Conservation (phyloP, 1,140 invertebrate species). For the Apocrypta bakeri region DNA sequence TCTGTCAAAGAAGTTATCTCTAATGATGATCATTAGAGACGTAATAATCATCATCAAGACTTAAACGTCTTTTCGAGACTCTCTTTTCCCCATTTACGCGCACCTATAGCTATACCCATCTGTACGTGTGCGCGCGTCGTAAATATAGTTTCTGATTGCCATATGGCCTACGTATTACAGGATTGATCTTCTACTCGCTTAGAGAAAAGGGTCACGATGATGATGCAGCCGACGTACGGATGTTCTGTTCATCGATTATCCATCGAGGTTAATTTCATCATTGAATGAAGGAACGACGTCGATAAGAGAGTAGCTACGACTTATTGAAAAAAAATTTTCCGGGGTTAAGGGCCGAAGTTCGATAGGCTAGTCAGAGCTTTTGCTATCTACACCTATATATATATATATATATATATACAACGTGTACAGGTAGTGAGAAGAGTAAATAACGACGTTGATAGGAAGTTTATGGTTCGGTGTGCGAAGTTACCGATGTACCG, state of each 20-base stretch:
- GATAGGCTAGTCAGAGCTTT: not conserved
- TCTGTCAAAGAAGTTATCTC: not conserved
- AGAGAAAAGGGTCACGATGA: not conserved
- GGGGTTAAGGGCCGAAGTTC: not conserved
- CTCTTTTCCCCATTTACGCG: no score
- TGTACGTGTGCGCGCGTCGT: no score
- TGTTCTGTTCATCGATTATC: conserved; percentile 11
- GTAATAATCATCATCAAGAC: not conserved
- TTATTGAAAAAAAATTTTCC: not conserved
- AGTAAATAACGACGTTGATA: not conserved
- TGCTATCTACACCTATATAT: no score
- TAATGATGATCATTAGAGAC: conserved; percentile 5
- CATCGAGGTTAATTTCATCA: conserved; percentile 34
- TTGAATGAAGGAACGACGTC: not conserved
- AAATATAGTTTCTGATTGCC: conserved; percentile 1
- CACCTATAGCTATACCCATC: not conserved
- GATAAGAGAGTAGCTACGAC: not conserved
- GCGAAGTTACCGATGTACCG: no score
- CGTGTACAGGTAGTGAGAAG: not conserved
- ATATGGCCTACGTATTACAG: no score
- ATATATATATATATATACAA: no score
- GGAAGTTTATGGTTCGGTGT: not conserved
- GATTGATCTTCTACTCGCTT: no score
- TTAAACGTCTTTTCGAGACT: conserved; percentile 9
- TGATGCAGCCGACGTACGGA: not conserved